Conservation (phyloP, 2,113 vertebrate genomes). For the Hyperoodon ampullatus region DNA sequence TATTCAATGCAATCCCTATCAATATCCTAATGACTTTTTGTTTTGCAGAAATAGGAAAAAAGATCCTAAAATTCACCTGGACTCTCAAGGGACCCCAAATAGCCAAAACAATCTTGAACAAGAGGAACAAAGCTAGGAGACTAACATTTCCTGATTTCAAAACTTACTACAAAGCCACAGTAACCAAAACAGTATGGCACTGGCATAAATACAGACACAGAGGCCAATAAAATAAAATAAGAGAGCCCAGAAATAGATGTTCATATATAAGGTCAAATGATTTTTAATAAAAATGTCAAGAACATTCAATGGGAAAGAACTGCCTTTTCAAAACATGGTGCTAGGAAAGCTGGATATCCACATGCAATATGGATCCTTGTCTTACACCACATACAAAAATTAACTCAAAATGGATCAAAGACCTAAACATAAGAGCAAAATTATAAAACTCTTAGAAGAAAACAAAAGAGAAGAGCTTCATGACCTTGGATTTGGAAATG, state of each 20-base stretch:
- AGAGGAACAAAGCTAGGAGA: not conserved
- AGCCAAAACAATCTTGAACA: not conserved
- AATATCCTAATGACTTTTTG: not conserved
- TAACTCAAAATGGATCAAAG: not conserved
- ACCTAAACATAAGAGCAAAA: not conserved
- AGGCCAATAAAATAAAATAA: not conserved
- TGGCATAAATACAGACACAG: not conserved
- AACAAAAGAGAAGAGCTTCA: not conserved
- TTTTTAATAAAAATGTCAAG: not conserved
- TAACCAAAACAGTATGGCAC: not conserved
- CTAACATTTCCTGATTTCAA: not conserved
- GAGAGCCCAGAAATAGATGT: not conserved
- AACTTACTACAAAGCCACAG: not conserved
- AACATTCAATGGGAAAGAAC: not conserved
- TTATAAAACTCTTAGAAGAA: not conserved
- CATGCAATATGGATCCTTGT: too few relatives aligned
- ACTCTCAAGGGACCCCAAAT: not conserved
- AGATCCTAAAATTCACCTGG: not conserved
- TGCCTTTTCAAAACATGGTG: not conserved
- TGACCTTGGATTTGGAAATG: not conserved
- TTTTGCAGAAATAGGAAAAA: not conserved
- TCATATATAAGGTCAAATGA: not conserved
- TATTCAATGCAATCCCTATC: not conserved
- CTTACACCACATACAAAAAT: not conserved
- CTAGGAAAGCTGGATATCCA: not conserved